phyloP scores from a whole-genome alignment of 2,888 invertebrate genomes.

The Stenichneumon culpator region DNA sequence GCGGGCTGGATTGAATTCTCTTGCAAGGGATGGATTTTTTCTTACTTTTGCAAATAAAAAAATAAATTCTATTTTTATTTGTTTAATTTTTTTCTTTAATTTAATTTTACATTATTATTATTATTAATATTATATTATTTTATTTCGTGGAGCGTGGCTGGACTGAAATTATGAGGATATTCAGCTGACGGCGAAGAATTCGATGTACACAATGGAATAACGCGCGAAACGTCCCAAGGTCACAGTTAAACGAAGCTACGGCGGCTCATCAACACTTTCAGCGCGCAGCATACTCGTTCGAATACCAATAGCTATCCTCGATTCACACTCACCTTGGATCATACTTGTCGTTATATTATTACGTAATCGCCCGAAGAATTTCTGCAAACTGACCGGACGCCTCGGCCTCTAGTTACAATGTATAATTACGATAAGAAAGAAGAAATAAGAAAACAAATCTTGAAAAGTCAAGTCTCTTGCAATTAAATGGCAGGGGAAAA shows the following conservation, averaged over 20 bases:
- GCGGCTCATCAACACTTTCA: background rate
- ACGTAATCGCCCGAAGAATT: conserved; percentile 66
- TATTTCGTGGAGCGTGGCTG: background rate
- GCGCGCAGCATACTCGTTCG: background rate
- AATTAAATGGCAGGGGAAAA: background rate
- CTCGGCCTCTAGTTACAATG: conserved; percentile 25
- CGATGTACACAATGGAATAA: background rate
- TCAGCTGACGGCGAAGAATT: background rate
- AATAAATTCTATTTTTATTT: background rate
- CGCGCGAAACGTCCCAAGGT: background rate
- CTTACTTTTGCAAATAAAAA: no score
- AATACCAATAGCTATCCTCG: conserved; percentile 51
- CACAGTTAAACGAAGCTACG: background rate
- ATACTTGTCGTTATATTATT: conserved; percentile 45
- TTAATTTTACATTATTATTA: background rate
- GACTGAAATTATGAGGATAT: background rate
- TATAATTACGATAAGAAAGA: conserved; percentile 14
- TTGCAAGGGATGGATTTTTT: no score
- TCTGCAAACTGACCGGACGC: conserved; percentile 48
- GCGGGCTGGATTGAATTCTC: no score
- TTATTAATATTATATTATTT: no score
- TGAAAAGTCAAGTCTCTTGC: background rate
- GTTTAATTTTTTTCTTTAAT: background rate
- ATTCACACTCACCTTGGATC: conserved; percentile 70
- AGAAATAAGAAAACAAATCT: background rate